Conservation (phyloP, 2,888 invertebrate genomes). For the Teinopalpus imperialis region DNA sequence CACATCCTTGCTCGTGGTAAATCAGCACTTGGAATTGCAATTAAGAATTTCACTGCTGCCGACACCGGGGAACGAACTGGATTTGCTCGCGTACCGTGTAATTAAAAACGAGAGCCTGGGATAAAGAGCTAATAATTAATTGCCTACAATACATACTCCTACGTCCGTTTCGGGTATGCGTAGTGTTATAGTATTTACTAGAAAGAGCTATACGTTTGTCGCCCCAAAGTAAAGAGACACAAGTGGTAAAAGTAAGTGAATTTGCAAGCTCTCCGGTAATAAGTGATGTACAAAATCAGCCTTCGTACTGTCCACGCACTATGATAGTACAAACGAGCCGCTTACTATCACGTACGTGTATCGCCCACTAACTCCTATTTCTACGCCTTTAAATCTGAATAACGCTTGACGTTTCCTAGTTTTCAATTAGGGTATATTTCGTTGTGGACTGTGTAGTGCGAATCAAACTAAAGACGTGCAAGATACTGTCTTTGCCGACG, state of each 20-base stretch:
- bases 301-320: slow-evolving; percentile 12
- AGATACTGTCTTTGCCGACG: background rate
- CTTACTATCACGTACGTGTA: slow-evolving; percentile 30
- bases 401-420: slow-evolving; percentile 45
- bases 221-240: too few species aligned
- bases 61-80: too few species aligned
- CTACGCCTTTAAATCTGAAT: slow-evolving; percentile 35
- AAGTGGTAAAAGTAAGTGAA: background rate
- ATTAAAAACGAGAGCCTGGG: too few species aligned
- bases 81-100: too few species aligned
- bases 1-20: too few species aligned
- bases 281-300: background rate
- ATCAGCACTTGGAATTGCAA: too few species aligned
- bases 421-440: slow-evolving; percentile 41
- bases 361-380: slow-evolving; percentile 32
- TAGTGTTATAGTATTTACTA: too few species aligned
- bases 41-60: too few species aligned
- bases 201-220: too few species aligned
- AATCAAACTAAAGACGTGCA: slow-evolving; percentile 9
- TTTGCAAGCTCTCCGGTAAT: background rate
- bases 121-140: too few species aligned
- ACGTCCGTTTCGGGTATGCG: too few species aligned
- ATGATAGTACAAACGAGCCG: slow-evolving; percentile 28
- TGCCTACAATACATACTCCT: too few species aligned
- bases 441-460: slow-evolving; percentile 1